Evolutionary conservation across 2,113 vertebrate genomes (phyloP), one percentile per base, ranked within the genome.

Genomic region (Gymnocephalus cernua): DNA sequence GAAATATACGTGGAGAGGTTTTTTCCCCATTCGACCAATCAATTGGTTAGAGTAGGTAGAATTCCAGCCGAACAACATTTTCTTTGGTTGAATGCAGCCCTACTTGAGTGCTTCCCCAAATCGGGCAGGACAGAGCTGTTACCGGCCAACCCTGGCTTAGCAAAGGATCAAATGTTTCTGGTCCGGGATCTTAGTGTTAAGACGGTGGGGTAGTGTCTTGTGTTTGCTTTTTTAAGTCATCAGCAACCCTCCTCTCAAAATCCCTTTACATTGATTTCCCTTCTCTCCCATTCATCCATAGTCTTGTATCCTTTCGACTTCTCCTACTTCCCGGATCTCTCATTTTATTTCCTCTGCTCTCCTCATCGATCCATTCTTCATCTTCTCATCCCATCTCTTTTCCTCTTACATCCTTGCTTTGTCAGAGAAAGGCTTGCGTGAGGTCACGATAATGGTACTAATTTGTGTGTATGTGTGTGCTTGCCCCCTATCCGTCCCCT

Each of bases 401-500:
- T 71, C 71, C 81, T 32, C 58, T 63, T 65, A n/a, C 79, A 77
- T 54, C 74, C 67, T 51, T 53, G 41, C 32, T 84, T 65, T 70
- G 80, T 61, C 72, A 77, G 76, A 77, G 56, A 48, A 19, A 47
- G 4, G 79, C 63, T 48, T 83, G 71, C 85, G 66, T 90, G 88
- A 92, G 89, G 90, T 91, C 88, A 84, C 62, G 84, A 84, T 83
- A 84, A 89, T 79, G 88, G 21, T 66, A 70, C 89, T 92, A 91
- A 91, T 92, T 89, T 93, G 88, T 84, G 88, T 89, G 90, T 83
- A 79, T 16, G 73, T 10, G 45, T 79, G 87, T 6, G 79, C 79
- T 75, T 62, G 91, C 89, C 88, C 89, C 84, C 92, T 88, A 65
- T 82, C 74, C 14, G 91, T 91, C 90, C 92, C 83, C 86, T 87